phyloP scores from a whole-genome alignment of 2,888 invertebrate genomes.

The Euplexia lucipara region DNA sequence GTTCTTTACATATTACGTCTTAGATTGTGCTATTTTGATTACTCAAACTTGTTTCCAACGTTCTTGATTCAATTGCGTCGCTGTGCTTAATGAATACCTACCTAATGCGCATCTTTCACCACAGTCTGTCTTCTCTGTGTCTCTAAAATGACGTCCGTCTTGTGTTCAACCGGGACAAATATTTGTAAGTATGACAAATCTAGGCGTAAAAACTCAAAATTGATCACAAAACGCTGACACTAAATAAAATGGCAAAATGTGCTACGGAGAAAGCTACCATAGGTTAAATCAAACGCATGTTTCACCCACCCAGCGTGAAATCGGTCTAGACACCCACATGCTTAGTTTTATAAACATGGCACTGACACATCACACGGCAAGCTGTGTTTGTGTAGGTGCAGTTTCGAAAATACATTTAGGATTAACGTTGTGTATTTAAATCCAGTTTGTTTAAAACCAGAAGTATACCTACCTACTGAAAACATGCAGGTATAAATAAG shows the following conservation, averaged over 20 bases:
- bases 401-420: conserved; percentile 19
- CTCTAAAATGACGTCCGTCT: too few species aligned
- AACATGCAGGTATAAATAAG: neutral
- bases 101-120: neutral
- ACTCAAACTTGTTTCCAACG: too few species aligned
- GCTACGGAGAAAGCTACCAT: conserved; percentile 25
- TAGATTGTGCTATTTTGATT: too few species aligned
- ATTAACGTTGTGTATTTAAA: neutral
- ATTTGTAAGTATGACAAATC: neutral
- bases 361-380: conserved; percentile 38
- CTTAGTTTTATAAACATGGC: conserved; percentile 37
- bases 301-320: conserved; percentile 28
- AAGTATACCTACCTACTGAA: neutral
- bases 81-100: too few species aligned
- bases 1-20: too few species aligned
- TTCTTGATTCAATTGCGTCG: too few species aligned
- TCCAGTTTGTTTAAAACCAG: too few species aligned
- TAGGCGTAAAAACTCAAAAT: neutral
- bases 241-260: conserved; percentile 15
- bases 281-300: conserved; percentile 36
- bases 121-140: neutral
- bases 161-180: too few species aligned
- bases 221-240: neutral
- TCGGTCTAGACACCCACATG: conserved; percentile 48
- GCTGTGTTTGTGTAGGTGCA: conserved; percentile 9